Evolutionary conservation across 2,797 vertebrate species (phyloP), one percentile per base, ranked within the genome.

Genomic region (Borostomias antarcticus): DNA sequence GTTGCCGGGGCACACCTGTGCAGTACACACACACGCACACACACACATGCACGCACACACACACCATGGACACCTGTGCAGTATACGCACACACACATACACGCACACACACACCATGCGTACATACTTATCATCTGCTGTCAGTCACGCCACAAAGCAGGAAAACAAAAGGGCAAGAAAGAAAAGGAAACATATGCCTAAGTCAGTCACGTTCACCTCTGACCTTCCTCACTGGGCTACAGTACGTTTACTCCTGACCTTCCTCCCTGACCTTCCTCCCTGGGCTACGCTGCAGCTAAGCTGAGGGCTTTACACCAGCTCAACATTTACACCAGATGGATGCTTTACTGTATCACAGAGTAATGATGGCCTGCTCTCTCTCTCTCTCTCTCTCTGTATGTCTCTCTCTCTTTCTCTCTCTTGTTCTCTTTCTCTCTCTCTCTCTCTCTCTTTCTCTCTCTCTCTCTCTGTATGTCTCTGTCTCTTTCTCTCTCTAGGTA

Each of bases 311-410:
- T 95, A 89, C 93, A 91, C 88, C 79, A 93, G 93, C 91, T 93
- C 92, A 93, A 93, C 90, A 90, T 92, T 94, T 93, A 87, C 90
- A 93, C 95, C 95, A 96, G 95, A 96, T 96, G 94, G 94, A 95
- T 93, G 91, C 92, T 93, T 93, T 88, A 91, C 92, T 93, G 93
- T 88, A 91, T 85, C 91, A 89, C 81, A 92, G 88, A 89, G 91
- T 91, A 93, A 93, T 93, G 83, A 93, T 91, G 89, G 91, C 86
- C 93, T 88, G 63, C 86, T 88, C 68, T 51, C 59, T 53, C 43
- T 30, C 63, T 25, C 43, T 47, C 54, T 62, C 68, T 23, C 28
- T 37, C 69, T 75, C 67, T 4, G 25, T 33, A 29, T 51, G 26
- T 74, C 23, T 68, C 53, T 69, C 78, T 70, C 70, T 66, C 64